Conservation (phyloP, 2,113 vertebrate genomes). For the Oryctolagus cuniculus region DNA sequence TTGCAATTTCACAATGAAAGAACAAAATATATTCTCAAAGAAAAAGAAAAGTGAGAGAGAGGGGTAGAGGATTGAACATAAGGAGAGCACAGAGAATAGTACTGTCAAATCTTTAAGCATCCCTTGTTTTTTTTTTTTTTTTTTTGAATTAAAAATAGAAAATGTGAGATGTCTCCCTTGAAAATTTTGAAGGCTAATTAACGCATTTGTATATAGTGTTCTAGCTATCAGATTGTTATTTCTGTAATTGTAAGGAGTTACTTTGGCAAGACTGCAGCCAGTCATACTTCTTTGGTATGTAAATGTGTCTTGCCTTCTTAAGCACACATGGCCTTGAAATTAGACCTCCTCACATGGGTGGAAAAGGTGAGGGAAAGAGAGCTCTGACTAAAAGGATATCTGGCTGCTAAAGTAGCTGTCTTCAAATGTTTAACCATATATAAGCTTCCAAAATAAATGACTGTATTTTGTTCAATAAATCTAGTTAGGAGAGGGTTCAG, state of each 20-base stretch:
- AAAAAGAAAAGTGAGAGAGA: neutral
- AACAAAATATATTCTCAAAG: conserved; percentile 26
- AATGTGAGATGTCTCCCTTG: neutral
- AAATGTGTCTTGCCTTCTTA: neutral
- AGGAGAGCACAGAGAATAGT: neutral
- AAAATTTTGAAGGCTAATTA: conserved; percentile 58
- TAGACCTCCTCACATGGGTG: neutral
- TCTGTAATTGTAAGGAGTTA: conserved; percentile 11
- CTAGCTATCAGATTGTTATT: conserved; percentile 18
- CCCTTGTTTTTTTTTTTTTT: neutral
- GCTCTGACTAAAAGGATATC: neutral
- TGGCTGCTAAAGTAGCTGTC: neutral
- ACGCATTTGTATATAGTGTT: conserved; percentile 45
- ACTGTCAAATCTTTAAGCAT: neutral
- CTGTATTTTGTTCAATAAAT: neutral
- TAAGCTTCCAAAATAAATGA: neutral
- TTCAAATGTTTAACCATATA: conserved; percentile 35
- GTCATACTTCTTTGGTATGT: conserved; percentile 32
- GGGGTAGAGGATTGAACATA: rapidly evolving
- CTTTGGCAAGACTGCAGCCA: neutral
- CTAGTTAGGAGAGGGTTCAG: neutral
- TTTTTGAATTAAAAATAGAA: conserved; percentile 29
- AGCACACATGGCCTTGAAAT: neutral
- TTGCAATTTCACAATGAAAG: conserved; percentile 50
- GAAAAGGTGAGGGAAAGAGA: rapidly evolving